Evolutionary conservation across 2,113 vertebrate species (phyloP), one percentile per base, ranked within the genome.

Genomic region (Scartelaos histophorus): DNA sequence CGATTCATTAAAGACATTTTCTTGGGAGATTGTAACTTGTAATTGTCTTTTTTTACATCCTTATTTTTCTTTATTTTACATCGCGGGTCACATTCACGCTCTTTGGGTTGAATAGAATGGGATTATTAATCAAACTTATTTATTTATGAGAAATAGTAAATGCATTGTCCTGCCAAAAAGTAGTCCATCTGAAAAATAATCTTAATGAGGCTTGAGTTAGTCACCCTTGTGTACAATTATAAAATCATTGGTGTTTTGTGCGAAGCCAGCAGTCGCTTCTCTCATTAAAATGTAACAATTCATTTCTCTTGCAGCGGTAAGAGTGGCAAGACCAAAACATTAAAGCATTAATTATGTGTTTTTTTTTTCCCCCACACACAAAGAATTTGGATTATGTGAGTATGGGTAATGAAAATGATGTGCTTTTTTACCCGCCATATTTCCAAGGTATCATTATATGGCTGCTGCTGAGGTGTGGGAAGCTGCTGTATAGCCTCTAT

Each of bases 251-350:
- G 94, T 95, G 94, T 95, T 94, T 84, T 78, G 67, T 93, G 91
- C 78, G 74, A 84, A 96, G 95, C 94, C 94, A 91, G 94, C 92
- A 92, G 95, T 96, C 95, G 94, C 95, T 95, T 93, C 93, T 95
- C 95, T 96, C 95, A 96, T 97, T 97, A 96, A 96, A 96, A 96
- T 96, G 94, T 95, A 97, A 96, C 94, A 96, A 96, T 95, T 94
- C 94, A 95, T 96, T 95, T 96, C 94, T 95, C 94, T 94, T 60
- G 83, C 93, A 87, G 90, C 90, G 94, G 94, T 75, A 75, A 69
- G 79, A 85, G 85, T 93, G 94, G 95, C 94, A 95, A 95, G 94
- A 95, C 95, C 93, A 95, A 94, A 96, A 95, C 94, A 96, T 96
- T 96, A 96, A 96, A 95, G 95, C 95, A 93, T 95, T 96, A 96